Evolutionary conservation across 2,888 invertebrate species (phyloP), one percentile per base, ranked within the genome.

Genomic region (Steinernema scapterisci): DNA sequence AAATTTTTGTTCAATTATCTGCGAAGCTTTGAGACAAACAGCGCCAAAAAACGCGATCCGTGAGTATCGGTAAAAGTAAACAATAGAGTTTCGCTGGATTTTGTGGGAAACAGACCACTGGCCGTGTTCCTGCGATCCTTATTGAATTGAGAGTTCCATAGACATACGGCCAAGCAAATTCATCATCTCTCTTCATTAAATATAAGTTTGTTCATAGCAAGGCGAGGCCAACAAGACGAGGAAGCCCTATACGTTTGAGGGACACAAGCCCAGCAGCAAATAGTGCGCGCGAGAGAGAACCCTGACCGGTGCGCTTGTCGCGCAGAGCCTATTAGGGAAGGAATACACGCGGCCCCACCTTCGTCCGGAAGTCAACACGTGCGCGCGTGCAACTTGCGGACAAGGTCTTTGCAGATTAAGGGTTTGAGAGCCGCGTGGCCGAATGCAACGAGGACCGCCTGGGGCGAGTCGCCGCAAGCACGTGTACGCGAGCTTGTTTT

Each of bases 141-240:
- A 21, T 63, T 31, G 63, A 25, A 63, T 13, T 27, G 63, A n/a
- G 48, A 48, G 48, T 48, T 16, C n/a, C 48, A 63, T 16, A 63
- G 63, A 31, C 25, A 63, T 7, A 16, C 63, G 63, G 31, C 31
- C 23, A 25, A 19, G 54, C 21, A 5, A 25, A 63, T 63, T 25
- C 63, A 63, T 63, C 63, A 63, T n/a, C 27, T 63, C 38, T 38
- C 63, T 63, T 63, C 63, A 63, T 63, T 63, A 63, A 63, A 9
- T 6, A 16, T 16, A 63, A 63, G 63, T 63, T 63, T 38, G 63
- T 23, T 38, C 63, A 63, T 16, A 63, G 25, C 63, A 63, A 31
- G 19, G 38, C 63, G 63, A 16, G 21, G 54, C 23, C 21, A 19
- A 54, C 23, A 13, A 54, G 54, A 16, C 9, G 45, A 48, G 48